A percentile compares a stretch with the other conserved stretches of the same genome.
Evolutionary conservation across 2,888 invertebrate genomes (phyloP).

Genomic region (Tipula confusa): DNA sequence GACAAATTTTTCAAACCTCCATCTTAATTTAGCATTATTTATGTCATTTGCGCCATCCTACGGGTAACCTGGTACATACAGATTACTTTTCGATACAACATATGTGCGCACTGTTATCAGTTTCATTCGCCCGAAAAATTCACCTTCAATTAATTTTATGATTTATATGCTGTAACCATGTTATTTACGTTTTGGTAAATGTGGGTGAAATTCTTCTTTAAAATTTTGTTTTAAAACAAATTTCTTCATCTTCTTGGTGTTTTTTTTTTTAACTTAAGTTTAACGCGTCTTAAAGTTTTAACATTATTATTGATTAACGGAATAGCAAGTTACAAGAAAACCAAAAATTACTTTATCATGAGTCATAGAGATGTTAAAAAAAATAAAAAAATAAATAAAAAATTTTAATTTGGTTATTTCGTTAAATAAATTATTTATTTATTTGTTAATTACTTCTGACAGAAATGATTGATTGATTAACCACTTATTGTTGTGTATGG

Average conservation of each 20-base stretch:
- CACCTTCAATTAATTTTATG: not conserved
- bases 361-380: too few species aligned
- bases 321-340: constrained; percentile 25
- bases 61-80: not conserved
- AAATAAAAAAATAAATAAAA: too few species aligned
- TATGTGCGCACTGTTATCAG: not conserved
- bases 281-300: constrained; percentile 5
- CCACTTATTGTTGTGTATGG: not conserved
- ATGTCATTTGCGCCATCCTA: not conserved
- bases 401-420: not conserved
- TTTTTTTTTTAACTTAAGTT: constrained; percentile 1
- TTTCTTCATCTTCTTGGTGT: not conserved
- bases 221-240: not conserved
- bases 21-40: not conserved
- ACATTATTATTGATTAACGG: constrained; percentile 16
- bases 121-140: not conserved
- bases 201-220: constrained; percentile 20
- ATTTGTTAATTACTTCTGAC: not conserved
- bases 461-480: constrained; percentile 12
- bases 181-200: not conserved
- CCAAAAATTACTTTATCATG: not conserved
- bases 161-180: constrained; percentile 1
- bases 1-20: not conserved
- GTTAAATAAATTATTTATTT: constrained; percentile 12
- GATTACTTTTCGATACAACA: not conserved